Conservation (phyloP, 2,113 vertebrate species). For the Xiphias gladius region DNA sequence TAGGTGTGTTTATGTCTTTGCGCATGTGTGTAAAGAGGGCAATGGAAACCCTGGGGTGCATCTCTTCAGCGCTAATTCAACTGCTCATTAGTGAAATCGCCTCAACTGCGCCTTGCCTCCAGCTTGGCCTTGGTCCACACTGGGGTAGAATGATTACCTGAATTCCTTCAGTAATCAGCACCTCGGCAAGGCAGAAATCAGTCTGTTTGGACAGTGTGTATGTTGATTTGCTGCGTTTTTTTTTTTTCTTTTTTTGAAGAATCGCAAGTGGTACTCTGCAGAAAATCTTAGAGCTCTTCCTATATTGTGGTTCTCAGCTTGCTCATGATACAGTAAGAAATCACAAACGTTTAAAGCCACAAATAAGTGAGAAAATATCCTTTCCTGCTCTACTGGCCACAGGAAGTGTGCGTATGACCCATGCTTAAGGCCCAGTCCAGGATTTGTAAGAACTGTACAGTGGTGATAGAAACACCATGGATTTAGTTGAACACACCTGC, state of each 20-base stretch:
- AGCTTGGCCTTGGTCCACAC: slow-evolving; percentile 67
- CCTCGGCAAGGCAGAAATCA: slow-evolving; percentile 71
- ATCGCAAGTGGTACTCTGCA: slow-evolving; percentile 29
- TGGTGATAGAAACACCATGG: slow-evolving; percentile 54
- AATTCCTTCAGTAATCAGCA: slow-evolving; percentile 73
- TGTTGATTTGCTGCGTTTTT: slow-evolving; percentile 45
- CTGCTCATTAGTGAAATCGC: slow-evolving; percentile 68
- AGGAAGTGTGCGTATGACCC: slow-evolving; percentile 41
- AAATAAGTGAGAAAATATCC: slow-evolving; percentile 16
- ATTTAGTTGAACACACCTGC: slow-evolving; percentile 72
- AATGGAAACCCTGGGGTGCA: slow-evolving; percentile 30
- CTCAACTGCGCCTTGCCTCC: slow-evolving; percentile 59
- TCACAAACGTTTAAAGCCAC: slow-evolving; percentile 15
- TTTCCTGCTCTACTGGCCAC: slow-evolving; percentile 24
- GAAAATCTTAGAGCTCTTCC: slow-evolving; percentile 22
- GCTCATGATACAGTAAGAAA: not conserved
- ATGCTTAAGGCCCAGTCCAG: slow-evolving; percentile 26
- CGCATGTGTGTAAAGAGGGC: not conserved
- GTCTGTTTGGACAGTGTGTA: slow-evolving; percentile 68
- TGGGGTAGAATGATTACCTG: slow-evolving; percentile 67
- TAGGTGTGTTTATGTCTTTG: slow-evolving; percentile 23
- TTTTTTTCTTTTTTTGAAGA: slow-evolving; percentile 18
- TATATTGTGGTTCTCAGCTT: not conserved
- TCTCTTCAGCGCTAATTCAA: slow-evolving; percentile 69
- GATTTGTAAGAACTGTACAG: slow-evolving; percentile 40